Evolutionary conservation across 2,888 invertebrate species (phyloP), one percentile per base, ranked within the genome.

Genomic region (Temnothorax ravouxi): DNA sequence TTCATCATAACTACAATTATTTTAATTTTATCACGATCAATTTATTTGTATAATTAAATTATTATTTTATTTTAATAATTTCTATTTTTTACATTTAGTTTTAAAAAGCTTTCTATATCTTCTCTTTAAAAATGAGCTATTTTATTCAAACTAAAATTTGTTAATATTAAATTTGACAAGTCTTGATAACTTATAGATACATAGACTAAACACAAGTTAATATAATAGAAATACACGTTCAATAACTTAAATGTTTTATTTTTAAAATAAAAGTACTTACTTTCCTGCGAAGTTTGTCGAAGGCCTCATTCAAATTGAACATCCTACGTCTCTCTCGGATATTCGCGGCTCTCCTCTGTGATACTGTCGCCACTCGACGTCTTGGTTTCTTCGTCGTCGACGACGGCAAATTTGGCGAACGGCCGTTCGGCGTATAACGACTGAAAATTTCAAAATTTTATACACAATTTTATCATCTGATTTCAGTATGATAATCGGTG

Each of bases 231-330:
- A 34, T 29, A 29, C 29, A 29, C 29, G 29, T 59, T 15, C 8
- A 29, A 59, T 29, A 59, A 38, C 8, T 62, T 41, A 41, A 21
- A 21, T 29, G n/a, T 62, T 62, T 62, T n/a, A 38, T 62, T 41
- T 38, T 62, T n/a, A 62, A n/a, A 21, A 21, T 41, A 41, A n/a
- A 41, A 44, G 1, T 2, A 47, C 66, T 86, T 90, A 97, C 98
- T 96, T 98, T 98, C 92, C 98, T 96, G 41, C 99, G 96, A 59
- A 99, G 95, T 93, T 98, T 98, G 94, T 99, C 99, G 92, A 99
- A 99, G 0, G 99, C 99, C 94, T 99, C 99, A 94, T 99, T 99
- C 87, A 99, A 95, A 95, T 99, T 99, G 95, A 98, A 99, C 99
- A 99, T 99, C 87, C 99, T 96, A 34, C 99, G 96, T 74, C 99